Evolutionary conservation across 2,797 vertebrate genomes (phyloP).

Genomic region (Garrulus glandarius): DNA sequence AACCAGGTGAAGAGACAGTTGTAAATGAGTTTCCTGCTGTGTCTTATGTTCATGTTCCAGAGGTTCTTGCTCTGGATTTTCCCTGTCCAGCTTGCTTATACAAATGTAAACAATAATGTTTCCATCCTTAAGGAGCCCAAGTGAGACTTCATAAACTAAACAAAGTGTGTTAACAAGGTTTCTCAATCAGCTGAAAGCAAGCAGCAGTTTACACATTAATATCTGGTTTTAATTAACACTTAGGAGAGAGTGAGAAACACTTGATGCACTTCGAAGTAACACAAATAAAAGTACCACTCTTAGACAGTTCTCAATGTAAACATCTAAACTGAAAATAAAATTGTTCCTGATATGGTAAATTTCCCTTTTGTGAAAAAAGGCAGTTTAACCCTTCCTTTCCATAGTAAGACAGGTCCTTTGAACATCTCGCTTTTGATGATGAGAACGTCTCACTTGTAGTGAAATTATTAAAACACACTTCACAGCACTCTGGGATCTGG

Average conservation of each 20-base stretch:
- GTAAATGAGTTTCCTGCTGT: background rate
- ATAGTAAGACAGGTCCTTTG: background rate
- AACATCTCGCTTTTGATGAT: rapidly evolving
- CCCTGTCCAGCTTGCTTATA: background rate
- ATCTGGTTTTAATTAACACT: background rate
- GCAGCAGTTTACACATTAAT: background rate
- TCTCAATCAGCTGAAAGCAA: background rate
- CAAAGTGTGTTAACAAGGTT: background rate
- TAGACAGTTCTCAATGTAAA: background rate
- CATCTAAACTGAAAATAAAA: background rate
- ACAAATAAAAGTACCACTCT: background rate
- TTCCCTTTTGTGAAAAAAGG: background rate
- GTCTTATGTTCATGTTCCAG: background rate
- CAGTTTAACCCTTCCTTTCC: background rate
- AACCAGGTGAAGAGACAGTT: constrained; percentile 11
- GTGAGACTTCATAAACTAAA: background rate
- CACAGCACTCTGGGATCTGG: background rate
- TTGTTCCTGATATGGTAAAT: background rate
- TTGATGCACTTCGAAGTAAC: background rate
- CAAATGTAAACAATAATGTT: background rate
- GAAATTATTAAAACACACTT: background rate
- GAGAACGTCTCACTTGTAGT: background rate
- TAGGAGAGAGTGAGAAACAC: background rate
- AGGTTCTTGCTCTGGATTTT: background rate
- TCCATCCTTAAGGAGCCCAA: background rate